phyloP scores from a whole-genome alignment of 2,888 invertebrate genomes.

The Neoascia interrupta region DNA sequence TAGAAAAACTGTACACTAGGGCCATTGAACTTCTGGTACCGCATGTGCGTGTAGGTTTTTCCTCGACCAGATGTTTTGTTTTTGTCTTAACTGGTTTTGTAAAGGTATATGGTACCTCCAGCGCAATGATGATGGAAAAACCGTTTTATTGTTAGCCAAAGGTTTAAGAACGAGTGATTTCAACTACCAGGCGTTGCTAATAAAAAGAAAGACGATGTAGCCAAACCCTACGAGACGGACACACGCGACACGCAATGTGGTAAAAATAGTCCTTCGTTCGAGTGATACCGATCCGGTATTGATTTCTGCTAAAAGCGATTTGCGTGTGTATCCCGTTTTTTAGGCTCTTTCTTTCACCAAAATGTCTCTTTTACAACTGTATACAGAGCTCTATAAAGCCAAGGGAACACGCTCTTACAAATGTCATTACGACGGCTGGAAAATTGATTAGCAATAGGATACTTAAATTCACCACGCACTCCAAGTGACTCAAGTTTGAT shows the following conservation, averaged over 20 bases:
- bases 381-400: constrained; percentile 1
- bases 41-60: constrained; percentile 37
- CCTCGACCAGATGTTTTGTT: constrained; percentile 23
- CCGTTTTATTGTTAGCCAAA: too few relatives aligned
- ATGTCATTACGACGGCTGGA: constrained; percentile 31
- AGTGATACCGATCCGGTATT: constrained; percentile 10
- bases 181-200: too few relatives aligned
- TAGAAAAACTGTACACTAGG: constrained; percentile 4
- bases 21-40: constrained; percentile 29
- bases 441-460: constrained; percentile 41
- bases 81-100: too few relatives aligned
- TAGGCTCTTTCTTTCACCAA: too few relatives aligned
- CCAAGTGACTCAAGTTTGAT: too few relatives aligned
- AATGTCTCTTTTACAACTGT: too few relatives aligned
- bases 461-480: constrained; percentile 33
- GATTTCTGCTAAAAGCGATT: constrained; percentile 28
- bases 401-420: constrained; percentile 11
- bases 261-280: constrained; percentile 28
- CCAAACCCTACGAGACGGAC: background rate
- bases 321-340: too few relatives aligned
- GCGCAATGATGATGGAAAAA: too few relatives aligned
- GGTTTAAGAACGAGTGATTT: too few relatives aligned
- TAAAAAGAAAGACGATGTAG: too few relatives aligned
- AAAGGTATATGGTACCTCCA: too few relatives aligned
- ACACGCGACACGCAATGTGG: constrained; percentile 21